Percentiles rank a stretch among this genome's conserved stretches.
Conservation (phyloP, 2,888 invertebrate species). For the Brachyptera risi region DNA sequence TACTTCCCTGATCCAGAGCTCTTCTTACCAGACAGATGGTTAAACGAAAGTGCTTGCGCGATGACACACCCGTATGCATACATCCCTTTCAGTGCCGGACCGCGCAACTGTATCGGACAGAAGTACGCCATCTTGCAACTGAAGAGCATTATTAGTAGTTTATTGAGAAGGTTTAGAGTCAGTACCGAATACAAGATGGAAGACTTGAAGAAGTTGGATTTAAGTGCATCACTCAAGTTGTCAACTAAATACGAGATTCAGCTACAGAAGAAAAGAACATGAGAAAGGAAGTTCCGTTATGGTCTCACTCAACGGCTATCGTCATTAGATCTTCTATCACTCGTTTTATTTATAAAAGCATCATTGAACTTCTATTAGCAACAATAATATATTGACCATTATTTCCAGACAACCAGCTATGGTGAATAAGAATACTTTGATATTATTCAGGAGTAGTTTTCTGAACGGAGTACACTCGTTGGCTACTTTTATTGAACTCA, state of each 20-base stretch:
- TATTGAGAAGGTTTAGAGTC: conserved; percentile 28
- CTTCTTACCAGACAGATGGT: conserved; percentile 33
- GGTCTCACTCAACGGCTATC: too few species aligned
- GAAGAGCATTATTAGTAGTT: conserved; percentile 31
- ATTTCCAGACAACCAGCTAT: too few species aligned
- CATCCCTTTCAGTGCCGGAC: too few species aligned
- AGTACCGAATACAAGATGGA: not conserved
- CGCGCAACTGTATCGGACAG: too few species aligned
- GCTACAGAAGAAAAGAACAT: not conserved
- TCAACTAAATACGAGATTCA: not conserved
- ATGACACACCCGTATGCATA: conserved; percentile 30
- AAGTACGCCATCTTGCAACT: conserved; percentile 33
- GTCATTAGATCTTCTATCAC: too few species aligned
- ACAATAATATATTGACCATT: too few species aligned
- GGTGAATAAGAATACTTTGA: too few species aligned
- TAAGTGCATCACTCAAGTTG: not conserved
- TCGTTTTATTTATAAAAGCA: too few species aligned
- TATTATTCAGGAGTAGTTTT: too few species aligned
- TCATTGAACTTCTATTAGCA: too few species aligned
- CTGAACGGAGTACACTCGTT: too few species aligned
- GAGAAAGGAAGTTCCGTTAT: not conserved
- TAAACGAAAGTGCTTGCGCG: conserved; percentile 24
- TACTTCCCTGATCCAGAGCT: conserved; percentile 29
- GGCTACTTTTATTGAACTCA: too few species aligned
- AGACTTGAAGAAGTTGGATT: not conserved